Evolutionary conservation across 2,113 vertebrate genomes (phyloP).

Genomic region (Nerophis lumbriciformis): DNA sequence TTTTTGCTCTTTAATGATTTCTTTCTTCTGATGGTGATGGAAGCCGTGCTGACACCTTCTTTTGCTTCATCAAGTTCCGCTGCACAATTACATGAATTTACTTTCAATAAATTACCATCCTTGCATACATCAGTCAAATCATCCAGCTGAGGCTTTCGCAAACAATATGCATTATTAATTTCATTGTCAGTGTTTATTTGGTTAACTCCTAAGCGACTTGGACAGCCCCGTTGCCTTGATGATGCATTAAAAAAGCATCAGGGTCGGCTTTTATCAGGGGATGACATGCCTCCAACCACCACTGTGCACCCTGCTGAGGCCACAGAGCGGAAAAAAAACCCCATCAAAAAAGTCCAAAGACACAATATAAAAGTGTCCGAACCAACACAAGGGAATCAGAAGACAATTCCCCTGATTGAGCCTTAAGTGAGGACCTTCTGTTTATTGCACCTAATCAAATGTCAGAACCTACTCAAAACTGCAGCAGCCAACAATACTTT

Average conservation of each 20-base stretch:
- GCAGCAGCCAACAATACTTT: too few species aligned
- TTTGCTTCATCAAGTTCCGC: slow-evolving; percentile 90
- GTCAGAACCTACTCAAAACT: too few species aligned
- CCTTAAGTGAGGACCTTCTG: slow-evolving; percentile 40
- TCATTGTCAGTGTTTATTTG: slow-evolving; percentile 81
- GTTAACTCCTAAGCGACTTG: slow-evolving; percentile 76
- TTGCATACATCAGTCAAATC: slow-evolving; percentile 97
- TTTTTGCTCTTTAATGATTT: slow-evolving; percentile 77
- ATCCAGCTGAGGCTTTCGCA: slow-evolving; percentile 85
- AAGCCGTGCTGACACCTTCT: slow-evolving; percentile 89
- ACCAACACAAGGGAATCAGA: slow-evolving; percentile 61
- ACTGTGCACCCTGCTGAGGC: slow-evolving; percentile 61
- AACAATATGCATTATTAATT: slow-evolving; percentile 99
- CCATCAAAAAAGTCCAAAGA: slow-evolving; percentile 57
- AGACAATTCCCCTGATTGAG: slow-evolving; percentile 59
- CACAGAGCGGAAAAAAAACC: slow-evolving; percentile 51
- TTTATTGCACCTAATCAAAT: slow-evolving; percentile 16
- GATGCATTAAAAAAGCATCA: slow-evolving; percentile 76
- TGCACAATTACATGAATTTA: slow-evolving; percentile 92
- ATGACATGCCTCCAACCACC: slow-evolving; percentile 63
- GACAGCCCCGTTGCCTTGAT: slow-evolving; percentile 75
- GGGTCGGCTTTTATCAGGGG: slow-evolving; percentile 67
- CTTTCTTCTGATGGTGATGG: slow-evolving; percentile 79
- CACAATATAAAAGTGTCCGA: slow-evolving; percentile 34
- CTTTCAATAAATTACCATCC: slow-evolving; percentile 98